Evolutionary conservation across 2,797 vertebrate species (phyloP), one percentile per base, ranked within the genome.

Genomic region (Sciurus carolinensis): DNA sequence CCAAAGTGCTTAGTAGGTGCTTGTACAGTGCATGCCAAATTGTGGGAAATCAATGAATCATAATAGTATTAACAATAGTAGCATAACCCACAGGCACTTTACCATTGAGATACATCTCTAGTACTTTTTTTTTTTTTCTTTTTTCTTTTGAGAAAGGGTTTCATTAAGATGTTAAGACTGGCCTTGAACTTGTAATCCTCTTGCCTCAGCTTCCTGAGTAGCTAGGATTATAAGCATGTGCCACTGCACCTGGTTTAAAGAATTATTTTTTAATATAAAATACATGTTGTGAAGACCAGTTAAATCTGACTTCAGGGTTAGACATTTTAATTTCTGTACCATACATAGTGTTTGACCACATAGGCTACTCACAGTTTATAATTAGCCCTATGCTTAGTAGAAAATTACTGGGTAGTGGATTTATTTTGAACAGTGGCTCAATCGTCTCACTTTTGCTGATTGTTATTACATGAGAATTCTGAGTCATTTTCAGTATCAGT

Each of bases 401-500:
- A 93, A 82, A 87, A 42, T 82, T 44, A 18, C 4, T 36, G 85
- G 80, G 22, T 72, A 17, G 79, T 88, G n/a, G 12, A 52, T 71
- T 79, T 71, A 67, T 81, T 95, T 82, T 81, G 28, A 90, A 87
- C 39, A 15, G 20, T 24, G 2, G 14, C 44, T 50, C 33, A 86
- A 71, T 54, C 88, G 42, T 54, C 8, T 76, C 39, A 62, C 71
- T 83, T 93, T 95, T 94, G 28, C 77, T 62, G 7, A 86, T 79
- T 96, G 47, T 90, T 95, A 62, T 66, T 79, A 52, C 24, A 67
- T 42, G 73, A 96, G n/a, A 26, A 39, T 95, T 86, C 84, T 86
- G 88, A 97, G 77, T 90, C 59, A 95, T 83, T 95, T 96, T 92
- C 88, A 77, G 33, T 84, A 89, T 80, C 67, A 69, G n/a, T 73